Percentiles rank a stretch among this genome's conserved stretches.
These are phyloP conservation scores for Eilema depressum DNA, from an alignment of 2,888 invertebrate species.

Conservation along the genomic window DNA sequence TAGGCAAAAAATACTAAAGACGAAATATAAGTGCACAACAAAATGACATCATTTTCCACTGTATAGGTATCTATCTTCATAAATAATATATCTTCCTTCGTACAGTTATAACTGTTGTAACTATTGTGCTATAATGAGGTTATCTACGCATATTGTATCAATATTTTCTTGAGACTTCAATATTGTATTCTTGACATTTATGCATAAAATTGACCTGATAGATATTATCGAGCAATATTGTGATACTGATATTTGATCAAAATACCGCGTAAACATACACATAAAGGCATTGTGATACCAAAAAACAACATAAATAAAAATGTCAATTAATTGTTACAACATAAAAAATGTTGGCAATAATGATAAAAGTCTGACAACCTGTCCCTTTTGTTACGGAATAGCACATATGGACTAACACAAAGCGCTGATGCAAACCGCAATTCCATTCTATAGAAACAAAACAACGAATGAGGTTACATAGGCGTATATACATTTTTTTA, in stretches of 20 bases:
- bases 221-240: conserved; percentile 5
- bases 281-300: not conserved
- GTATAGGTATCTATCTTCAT: conserved; percentile 28
- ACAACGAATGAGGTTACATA: conserved; percentile 38
- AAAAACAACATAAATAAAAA: not conserved
- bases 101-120: conserved; percentile 21
- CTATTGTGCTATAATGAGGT: conserved; percentile 34
- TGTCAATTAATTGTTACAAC: conserved; percentile 9
- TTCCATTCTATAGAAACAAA: conserved; percentile 45
- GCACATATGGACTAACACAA: conserved; percentile 38
- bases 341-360: conserved; percentile 8
- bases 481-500: conserved; percentile 27
- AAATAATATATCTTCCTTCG: too few relatives aligned
- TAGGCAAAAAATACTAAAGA: not conserved
- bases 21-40: not conserved
- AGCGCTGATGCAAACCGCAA: conserved; percentile 38
- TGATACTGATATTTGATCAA: not conserved
- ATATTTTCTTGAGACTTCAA: conserved; percentile 29
- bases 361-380: conserved; percentile 33
- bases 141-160: conserved; percentile 35
- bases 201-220: conserved; percentile 15
- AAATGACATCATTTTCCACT: conserved; percentile 42
- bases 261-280: not conserved
- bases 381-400: conserved; percentile 33
- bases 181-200: not conserved